Conservation (phyloP, 2,888 invertebrate genomes). For the Diarsia rubi region DNA sequence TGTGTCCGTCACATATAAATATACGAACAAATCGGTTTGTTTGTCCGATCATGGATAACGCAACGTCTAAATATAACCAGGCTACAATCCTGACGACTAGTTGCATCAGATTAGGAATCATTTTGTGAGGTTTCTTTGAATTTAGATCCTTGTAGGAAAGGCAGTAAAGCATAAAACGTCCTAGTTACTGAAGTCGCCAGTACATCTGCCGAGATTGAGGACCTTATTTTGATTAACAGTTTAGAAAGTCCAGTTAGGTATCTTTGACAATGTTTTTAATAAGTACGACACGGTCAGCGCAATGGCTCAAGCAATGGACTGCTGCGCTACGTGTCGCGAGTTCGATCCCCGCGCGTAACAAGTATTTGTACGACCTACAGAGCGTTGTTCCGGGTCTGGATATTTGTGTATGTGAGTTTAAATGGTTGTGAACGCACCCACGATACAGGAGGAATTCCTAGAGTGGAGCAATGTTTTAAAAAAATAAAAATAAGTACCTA, state of each 20-base stretch:
- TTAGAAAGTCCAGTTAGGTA: neutral
- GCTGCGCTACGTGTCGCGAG: no score
- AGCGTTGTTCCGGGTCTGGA: no score
- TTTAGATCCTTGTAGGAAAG: slow-evolving; percentile 12
- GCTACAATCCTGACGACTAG: slow-evolving; percentile 60
- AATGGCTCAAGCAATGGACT: no score
- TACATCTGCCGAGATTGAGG: neutral
- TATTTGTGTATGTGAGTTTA: no score
- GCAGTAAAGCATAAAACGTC: neutral
- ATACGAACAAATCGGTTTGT: slow-evolving; percentile 81
- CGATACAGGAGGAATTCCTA: no score
- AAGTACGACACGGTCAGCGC: no score
- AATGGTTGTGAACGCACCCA: no score
- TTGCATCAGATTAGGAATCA: slow-evolving; percentile 39
- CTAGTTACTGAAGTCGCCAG: slow-evolving; percentile 13
- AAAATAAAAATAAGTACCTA: no score
- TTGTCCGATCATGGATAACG: slow-evolving; percentile 79
- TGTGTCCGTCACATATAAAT: slow-evolving; percentile 74
- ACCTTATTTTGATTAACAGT: neutral
- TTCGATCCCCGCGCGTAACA: no score
- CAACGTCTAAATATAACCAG: slow-evolving; percentile 76
- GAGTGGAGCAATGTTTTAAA: no score
- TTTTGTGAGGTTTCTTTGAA: slow-evolving; percentile 35
- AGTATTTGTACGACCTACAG: no score
- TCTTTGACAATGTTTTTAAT: neutral